A percentile compares a stretch with the other conserved stretches of the same genome.
Evolutionary conservation across 1,140 invertebrate species (phyloP).

Genomic region (Pachypeltis micranthus): DNA sequence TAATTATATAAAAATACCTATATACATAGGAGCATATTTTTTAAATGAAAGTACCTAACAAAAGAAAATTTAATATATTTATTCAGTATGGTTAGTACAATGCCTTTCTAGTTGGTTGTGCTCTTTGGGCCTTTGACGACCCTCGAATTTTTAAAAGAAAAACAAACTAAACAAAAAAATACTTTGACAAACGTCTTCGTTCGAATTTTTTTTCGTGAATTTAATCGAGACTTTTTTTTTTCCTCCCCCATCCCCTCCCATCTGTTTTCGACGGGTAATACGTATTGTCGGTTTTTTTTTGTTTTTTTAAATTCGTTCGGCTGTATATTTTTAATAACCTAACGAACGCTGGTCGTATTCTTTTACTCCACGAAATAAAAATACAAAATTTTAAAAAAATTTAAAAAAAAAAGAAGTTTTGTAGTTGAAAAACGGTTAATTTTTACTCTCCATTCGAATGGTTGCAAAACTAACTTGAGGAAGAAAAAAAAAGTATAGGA

Average conservation of each 20-base stretch:
- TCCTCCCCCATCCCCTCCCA: too few relatives aligned
- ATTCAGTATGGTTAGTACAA: not conserved
- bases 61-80: not conserved
- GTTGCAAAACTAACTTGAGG: not conserved
- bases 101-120: conserved; percentile 6
- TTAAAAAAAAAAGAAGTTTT: not conserved
- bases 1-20: conserved; percentile 14
- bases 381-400: not conserved
- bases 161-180: not conserved
- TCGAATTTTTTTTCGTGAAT: too few relatives aligned
- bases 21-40: conserved; percentile 14
- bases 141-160: not conserved
- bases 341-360: too few relatives aligned
- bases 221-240: too few relatives aligned
- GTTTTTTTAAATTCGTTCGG: too few relatives aligned
- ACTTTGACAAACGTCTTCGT: too few relatives aligned
- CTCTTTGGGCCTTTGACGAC: not conserved
- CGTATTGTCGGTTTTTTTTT: too few relatives aligned
- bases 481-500: not conserved
- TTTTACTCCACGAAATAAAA: not conserved
- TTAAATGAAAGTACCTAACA: conserved; percentile 10
- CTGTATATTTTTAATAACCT: too few relatives aligned
- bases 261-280: too few relatives aligned
- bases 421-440: not conserved
- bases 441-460: not conserved